Evolutionary conservation across 2,113 vertebrate genomes (phyloP).

Genomic region (Oriolus oriolus): DNA sequence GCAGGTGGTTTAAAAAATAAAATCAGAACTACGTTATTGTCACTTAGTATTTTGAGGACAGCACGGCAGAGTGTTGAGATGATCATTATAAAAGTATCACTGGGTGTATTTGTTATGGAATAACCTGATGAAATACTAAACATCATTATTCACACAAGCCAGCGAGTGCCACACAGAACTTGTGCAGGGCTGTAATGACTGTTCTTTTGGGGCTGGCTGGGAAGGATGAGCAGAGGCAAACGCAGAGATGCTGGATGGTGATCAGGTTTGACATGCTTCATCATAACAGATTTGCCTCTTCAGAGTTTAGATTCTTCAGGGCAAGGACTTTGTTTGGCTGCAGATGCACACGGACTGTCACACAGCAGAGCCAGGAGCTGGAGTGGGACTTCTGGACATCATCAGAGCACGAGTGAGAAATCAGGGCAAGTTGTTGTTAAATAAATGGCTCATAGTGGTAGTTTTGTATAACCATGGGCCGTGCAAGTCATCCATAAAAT

Average conservation of each 20-base stretch:
- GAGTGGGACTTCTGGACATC: neutral
- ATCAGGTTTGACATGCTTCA: slow-evolving; percentile 23
- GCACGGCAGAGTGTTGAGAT: neutral
- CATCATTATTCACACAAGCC: neutral
- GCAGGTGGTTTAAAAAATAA: slow-evolving; percentile 51
- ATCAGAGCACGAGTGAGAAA: neutral
- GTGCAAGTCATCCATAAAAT: neutral
- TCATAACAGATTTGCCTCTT: slow-evolving; percentile 26
- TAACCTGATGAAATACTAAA: slow-evolving; percentile 28
- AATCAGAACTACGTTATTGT: slow-evolving; percentile 2
- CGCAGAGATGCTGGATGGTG: neutral
- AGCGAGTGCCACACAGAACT: neutral
- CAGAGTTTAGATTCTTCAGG: neutral
- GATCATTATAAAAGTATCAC: slow-evolving; percentile 43
- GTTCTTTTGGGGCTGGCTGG: slow-evolving; percentile 12
- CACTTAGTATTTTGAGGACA: slow-evolving; percentile 36
- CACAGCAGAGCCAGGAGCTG: neutral
- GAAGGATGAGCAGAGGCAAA: neutral
- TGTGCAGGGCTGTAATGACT: neutral
- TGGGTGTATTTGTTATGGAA: slow-evolving; percentile 48
- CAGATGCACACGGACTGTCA: neutral
- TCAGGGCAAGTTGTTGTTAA: neutral
- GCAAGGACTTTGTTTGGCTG: neutral
- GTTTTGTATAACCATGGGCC: neutral
- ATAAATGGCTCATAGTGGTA: neutral